phyloP scores from a whole-genome alignment of 2,888 invertebrate species.

The Mactromeris polynyma region DNA sequence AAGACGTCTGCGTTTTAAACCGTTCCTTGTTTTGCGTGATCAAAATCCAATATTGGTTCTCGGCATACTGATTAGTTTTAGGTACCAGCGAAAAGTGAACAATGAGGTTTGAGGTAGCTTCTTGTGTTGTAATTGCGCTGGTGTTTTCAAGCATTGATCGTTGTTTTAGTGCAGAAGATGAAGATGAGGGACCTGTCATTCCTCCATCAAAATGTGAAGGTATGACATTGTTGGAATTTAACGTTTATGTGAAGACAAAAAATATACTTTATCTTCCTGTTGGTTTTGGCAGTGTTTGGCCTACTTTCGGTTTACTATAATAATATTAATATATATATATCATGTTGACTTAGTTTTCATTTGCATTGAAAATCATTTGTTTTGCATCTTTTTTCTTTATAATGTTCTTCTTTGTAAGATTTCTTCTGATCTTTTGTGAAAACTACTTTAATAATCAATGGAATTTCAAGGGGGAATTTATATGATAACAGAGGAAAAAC shows the following conservation, averaged over 20 bases:
- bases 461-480: slow-evolving; percentile 30
- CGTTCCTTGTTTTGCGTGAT: too few relatives aligned
- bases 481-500: not conserved
- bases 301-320: slow-evolving; percentile 59
- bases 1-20: too few relatives aligned
- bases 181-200: slow-evolving; percentile 74
- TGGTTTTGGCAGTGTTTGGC: not conserved
- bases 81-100: slow-evolving; percentile 4
- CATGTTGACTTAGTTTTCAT: not conserved
- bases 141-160: not conserved
- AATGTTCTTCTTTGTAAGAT: too few relatives aligned
- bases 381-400: not conserved
- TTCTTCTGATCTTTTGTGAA: too few relatives aligned
- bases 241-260: not conserved
- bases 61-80: not conserved
- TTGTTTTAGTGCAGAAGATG: slow-evolving; percentile 42
- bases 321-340: not conserved
- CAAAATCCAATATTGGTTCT: too few relatives aligned
- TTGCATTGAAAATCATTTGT: not conserved
- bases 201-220: slow-evolving; percentile 81
- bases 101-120: slow-evolving; percentile 6
- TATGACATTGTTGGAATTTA: slow-evolving; percentile 41
- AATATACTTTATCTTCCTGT: slow-evolving; percentile 5
- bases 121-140: slow-evolving; percentile 7
- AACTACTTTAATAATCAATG: not conserved